Percentiles rank a stretch among this genome's conserved stretches.
Conservation (phyloP, 2,888 invertebrate species). For the Caenorhabditis panamensis region DNA sequence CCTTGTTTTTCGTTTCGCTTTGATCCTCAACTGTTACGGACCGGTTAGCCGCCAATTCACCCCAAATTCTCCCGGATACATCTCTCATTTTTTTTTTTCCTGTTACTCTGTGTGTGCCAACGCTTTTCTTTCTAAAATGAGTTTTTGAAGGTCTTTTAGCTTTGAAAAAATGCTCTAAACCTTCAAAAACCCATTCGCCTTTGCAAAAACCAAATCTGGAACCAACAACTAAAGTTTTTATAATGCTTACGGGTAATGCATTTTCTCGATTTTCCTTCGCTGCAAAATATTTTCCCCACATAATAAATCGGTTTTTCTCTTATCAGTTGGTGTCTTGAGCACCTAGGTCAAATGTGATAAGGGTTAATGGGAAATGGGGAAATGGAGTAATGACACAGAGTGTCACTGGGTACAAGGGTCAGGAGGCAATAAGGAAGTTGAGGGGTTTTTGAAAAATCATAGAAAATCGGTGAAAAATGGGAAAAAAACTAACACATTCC, state of each 20-base stretch:
- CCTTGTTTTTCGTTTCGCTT: constrained; percentile 20
- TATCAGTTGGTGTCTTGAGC: constrained; percentile 6
- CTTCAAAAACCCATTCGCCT: too few species aligned
- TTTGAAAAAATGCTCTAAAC: too few species aligned
- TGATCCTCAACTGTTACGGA: constrained; percentile 53
- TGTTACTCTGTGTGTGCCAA: constrained; percentile 38
- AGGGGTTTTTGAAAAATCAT: not conserved
- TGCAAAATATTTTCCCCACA: not conserved
- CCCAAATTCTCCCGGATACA: constrained; percentile 49
- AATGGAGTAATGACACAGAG: not conserved
- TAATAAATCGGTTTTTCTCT: constrained; percentile 4
- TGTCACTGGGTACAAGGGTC: not conserved
- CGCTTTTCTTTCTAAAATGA: constrained; percentile 14
- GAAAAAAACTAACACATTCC: too few species aligned
- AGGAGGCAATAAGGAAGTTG: not conserved
- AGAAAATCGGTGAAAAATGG: too few species aligned
- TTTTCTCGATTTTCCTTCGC: not conserved
- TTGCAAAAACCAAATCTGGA: too few species aligned
- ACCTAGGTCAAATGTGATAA: constrained; percentile 17
- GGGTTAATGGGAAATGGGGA: not conserved
- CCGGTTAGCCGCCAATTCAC: constrained; percentile 41
- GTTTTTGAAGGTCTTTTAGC: too few species aligned
- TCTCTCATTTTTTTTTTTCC: constrained; percentile 4
- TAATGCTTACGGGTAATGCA: constrained; percentile 2
- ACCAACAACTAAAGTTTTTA: too few species aligned